These are phyloP conservation scores for Drosophila nr. perissopoda DNA, from an alignment of 2,888 invertebrate genomes.

Conservation along the genomic window DNA sequence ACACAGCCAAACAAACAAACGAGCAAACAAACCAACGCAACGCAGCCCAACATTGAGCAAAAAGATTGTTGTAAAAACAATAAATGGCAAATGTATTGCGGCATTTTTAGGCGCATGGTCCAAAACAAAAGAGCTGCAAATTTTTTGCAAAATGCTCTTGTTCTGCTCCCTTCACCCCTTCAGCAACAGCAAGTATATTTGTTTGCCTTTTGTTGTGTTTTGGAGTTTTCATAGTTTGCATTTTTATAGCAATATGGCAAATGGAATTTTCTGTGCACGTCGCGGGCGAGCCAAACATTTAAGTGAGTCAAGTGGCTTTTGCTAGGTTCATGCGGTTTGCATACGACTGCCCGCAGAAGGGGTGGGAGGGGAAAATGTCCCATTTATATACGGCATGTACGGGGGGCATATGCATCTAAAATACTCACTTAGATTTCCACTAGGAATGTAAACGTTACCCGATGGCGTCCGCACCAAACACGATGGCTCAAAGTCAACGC, in stretches of 20 bases:
- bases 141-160: slow-evolving; percentile 64
- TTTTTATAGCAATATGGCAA: slow-evolving; percentile 76
- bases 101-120: slow-evolving; percentile 73
- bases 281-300: slow-evolving; percentile 61
- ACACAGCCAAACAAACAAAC: slow-evolving; percentile 30
- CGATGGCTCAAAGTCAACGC: slow-evolving; percentile 94
- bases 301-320: slow-evolving; percentile 73
- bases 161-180: not conserved
- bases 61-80: slow-evolving; percentile 75
- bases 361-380: not conserved
- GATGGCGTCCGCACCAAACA: slow-evolving; percentile 96
- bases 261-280: slow-evolving; percentile 63
- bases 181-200: not conserved
- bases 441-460: slow-evolving; percentile 97
- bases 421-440: slow-evolving; percentile 89
- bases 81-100: slow-evolving; percentile 77
- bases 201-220: slow-evolving; percentile 14
- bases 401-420: slow-evolving; percentile 17
- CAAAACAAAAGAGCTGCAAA: slow-evolving; percentile 69
- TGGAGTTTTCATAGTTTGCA: slow-evolving; percentile 48
- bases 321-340: slow-evolving; percentile 57
- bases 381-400: slow-evolving; percentile 9
- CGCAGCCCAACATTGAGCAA: slow-evolving; percentile 35
- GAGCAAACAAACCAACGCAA: slow-evolving; percentile 49
- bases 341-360: slow-evolving; percentile 32